Conservation (phyloP, 2,888 invertebrate species). For the Mactromeris polynyma region DNA sequence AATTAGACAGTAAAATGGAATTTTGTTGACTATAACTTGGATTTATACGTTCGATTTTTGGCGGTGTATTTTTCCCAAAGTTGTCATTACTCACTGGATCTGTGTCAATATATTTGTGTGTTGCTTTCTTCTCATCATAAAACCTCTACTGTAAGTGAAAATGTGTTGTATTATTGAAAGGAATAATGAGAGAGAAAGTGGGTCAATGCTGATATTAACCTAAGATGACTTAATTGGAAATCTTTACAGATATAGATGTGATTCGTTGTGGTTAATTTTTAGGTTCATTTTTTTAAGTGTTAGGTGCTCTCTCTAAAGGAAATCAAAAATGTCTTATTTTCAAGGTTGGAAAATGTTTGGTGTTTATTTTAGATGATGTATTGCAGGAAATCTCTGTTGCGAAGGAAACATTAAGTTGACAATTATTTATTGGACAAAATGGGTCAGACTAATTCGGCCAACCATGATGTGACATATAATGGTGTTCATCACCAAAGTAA, state of each 20-base stretch:
- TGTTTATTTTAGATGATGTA: neutral
- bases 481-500: conserved; percentile 27
- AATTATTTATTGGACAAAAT: conserved; percentile 21
- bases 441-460: conserved; percentile 33
- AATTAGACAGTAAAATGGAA: neutral
- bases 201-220: neutral
- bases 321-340: too few relatives aligned
- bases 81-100: neutral
- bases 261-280: too few relatives aligned
- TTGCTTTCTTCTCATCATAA: neutral
- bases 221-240: neutral
- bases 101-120: neutral
- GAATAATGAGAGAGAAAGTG: neutral
- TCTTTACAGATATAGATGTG: too few relatives aligned
- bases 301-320: too few relatives aligned
- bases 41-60: neutral
- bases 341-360: neutral
- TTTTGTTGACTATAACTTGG: neutral
- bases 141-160: neutral
- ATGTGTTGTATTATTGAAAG: neutral
- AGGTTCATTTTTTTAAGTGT: too few relatives aligned
- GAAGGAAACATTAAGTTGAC: neutral
- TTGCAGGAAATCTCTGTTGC: neutral
- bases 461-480: neutral
- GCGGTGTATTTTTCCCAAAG: neutral